Base-by-base conservation (phyloP, 1,140 invertebrate species). In the Drosophila ananassae region DNA sequence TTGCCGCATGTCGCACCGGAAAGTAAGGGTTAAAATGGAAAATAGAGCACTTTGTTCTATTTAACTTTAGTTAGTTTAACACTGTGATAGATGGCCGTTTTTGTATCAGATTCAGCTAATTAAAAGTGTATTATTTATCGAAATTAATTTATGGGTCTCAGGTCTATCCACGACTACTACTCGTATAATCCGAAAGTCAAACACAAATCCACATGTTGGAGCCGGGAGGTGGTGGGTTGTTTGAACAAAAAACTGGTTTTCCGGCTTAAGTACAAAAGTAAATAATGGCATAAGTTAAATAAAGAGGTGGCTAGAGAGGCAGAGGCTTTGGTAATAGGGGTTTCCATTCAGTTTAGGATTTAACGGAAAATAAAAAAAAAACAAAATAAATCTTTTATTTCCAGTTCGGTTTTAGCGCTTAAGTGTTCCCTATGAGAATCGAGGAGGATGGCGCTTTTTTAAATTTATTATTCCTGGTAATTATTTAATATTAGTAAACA, bases 81-180 rank as follows among this genome's bases (percentile, higher is more conserved):
- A 21, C 62, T 64, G 62, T 53, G 79, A 61, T 55, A 48, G 34
- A 57, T 44, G 44, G 21, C 41, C 22, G 44, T 8, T 5, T 21
- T 39, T 12, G n/a, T n/a, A 62, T 30, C 51, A 58, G 59, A 39
- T 48, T 60, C 57, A 89, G 83, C 84, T 89, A 89, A 89, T 89
- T 89, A 89, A 89, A 89, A 89, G 79, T 77, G 63, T 77, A 89
- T 89, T 89, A 89, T 79, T 89, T 89, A 83, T 74, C 50, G 48
- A 66, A 83, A 83, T 73, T 73, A 85, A 89, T 89, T 89, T 89
- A 89, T 73, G 83, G 71, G 30, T 37, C 52, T 55, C 54, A 47
- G 41, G 39, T 67, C 66, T 69, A 79, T 62, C 56, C 44, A 53
- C 59, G 58, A 59, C 50, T 58, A 74, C 59, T 67, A 60, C 51